phyloP scores from a whole-genome alignment of 2,888 invertebrate genomes.

The Archaeoteleia sp. region DNA sequence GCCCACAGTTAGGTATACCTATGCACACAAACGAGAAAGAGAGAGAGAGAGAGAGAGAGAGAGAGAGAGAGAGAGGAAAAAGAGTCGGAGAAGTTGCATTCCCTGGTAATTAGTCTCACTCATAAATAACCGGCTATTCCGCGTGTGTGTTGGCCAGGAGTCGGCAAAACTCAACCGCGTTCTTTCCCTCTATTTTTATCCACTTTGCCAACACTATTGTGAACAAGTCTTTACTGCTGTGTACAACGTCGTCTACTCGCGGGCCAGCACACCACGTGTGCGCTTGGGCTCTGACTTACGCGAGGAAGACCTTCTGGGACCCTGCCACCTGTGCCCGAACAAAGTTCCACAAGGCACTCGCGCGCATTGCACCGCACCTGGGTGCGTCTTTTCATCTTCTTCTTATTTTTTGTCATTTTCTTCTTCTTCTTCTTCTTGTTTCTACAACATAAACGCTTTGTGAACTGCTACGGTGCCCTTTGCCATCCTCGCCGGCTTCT shows the following conservation, averaged over 20 bases:
- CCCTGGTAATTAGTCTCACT: constrained; percentile 73
- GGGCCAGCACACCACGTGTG: background rate
- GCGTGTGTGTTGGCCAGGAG: too few relatives aligned
- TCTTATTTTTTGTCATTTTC: too few relatives aligned
- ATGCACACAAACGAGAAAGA: too few relatives aligned
- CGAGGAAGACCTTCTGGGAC: constrained; percentile 3
- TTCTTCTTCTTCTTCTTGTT: background rate
- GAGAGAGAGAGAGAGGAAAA: too few relatives aligned
- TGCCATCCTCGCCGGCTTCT: constrained; percentile 30
- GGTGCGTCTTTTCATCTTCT: constrained; percentile 4
- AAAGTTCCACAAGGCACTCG: constrained; percentile 2
- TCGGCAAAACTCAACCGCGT: constrained; percentile 40
- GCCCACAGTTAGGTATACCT: too few relatives aligned
- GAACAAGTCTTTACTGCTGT: constrained; percentile 4
- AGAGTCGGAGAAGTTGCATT: constrained; percentile 71
- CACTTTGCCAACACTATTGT: constrained; percentile 5
- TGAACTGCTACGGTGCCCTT: constrained; percentile 45
- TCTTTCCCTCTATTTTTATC: constrained; percentile 32
- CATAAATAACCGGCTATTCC: constrained; percentile 71
- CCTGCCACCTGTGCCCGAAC: constrained; percentile 25
- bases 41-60: too few relatives aligned
- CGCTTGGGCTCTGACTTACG: background rate
- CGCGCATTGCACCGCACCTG: constrained; percentile 3
- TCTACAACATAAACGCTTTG: constrained; percentile 13
- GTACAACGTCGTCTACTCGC: constrained; percentile 8